A percentile compares a stretch with the other conserved stretches of the same genome.
Evolutionary conservation across 2,113 vertebrate species (phyloP).

Genomic region (Phaethornis superciliosus): DNA sequence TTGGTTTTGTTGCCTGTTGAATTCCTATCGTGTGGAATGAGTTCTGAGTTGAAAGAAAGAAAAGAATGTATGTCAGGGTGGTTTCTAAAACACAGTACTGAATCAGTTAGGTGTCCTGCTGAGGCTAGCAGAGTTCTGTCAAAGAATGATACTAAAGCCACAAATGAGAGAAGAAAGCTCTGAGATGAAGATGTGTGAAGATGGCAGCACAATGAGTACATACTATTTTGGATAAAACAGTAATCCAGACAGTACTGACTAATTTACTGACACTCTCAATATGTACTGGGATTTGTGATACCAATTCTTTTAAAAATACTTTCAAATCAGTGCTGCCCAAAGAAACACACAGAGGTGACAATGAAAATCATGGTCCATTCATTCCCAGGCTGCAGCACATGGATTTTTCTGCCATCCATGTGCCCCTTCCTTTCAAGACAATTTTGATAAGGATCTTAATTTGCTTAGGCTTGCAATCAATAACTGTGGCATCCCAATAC

Average conservation of each 20-base stretch:
- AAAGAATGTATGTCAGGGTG: not conserved
- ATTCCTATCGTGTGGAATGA: too few relatives aligned
- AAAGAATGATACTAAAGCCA: not conserved
- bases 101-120: not conserved
- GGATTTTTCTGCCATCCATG: not conserved
- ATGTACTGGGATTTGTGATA: not conserved
- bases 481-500: constrained; percentile 11
- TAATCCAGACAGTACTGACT: not conserved
- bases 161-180: not conserved
- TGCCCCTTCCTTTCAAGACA: constrained; percentile 6
- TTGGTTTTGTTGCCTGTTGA: too few relatives aligned
- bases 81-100: not conserved
- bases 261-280: not conserved
- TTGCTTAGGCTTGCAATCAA: constrained; percentile 1
- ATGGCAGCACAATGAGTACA: not conserved
- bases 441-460: not conserved
- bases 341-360: not conserved
- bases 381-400: not conserved
- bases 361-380: not conserved
- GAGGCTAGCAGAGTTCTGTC: not conserved
- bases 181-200: not conserved
- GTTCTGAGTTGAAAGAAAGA: not conserved
- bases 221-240: not conserved
- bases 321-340: not conserved
- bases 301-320: not conserved